phyloP scores from a whole-genome alignment of 2,113 vertebrate species.

The Carassius carassius region DNA sequence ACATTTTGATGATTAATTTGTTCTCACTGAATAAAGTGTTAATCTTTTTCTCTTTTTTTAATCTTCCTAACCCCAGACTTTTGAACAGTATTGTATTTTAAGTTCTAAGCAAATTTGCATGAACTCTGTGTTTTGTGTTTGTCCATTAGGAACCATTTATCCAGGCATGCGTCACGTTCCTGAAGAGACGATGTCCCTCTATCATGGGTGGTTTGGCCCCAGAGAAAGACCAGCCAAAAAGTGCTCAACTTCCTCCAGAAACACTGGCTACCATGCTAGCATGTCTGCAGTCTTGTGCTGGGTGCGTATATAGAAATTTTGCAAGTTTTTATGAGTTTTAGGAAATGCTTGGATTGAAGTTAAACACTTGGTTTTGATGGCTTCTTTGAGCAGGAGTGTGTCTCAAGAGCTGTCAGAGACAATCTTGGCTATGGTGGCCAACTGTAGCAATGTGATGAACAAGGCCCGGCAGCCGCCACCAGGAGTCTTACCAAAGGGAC shows the following conservation, averaged over 20 bases:
- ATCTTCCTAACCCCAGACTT: no score
- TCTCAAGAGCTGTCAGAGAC: constrained; percentile 97
- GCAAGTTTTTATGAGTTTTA: background rate
- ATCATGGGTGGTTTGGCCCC: constrained; percentile 96
- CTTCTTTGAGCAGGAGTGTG: constrained; percentile 80
- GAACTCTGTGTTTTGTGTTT: background rate
- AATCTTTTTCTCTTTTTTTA: no score
- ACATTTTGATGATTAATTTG: no score
- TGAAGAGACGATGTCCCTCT: constrained; percentile 97
- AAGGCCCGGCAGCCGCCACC: constrained; percentile 96
- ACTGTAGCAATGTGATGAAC: constrained; percentile 98
- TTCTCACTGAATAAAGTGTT: no score
- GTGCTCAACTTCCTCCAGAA: constrained; percentile 96
- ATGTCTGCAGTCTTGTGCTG: constrained; percentile 95
- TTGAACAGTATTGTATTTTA: background rate
- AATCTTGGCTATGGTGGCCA: constrained; percentile 97
- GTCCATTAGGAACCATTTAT: constrained; percentile 92
- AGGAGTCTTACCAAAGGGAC: constrained; percentile 96
- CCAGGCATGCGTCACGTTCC: constrained; percentile 97
- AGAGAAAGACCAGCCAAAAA: constrained; percentile 99
- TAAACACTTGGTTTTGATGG: background rate
- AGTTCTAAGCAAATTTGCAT: background rate
- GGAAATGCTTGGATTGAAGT: background rate
- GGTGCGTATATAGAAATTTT: constrained; percentile 73
- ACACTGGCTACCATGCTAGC: constrained; percentile 96